A percentile compares a stretch with the other conserved stretches of the same genome.
Conservation (phyloP, 2,113 vertebrate species). For the Phylloscopus whistleri region DNA sequence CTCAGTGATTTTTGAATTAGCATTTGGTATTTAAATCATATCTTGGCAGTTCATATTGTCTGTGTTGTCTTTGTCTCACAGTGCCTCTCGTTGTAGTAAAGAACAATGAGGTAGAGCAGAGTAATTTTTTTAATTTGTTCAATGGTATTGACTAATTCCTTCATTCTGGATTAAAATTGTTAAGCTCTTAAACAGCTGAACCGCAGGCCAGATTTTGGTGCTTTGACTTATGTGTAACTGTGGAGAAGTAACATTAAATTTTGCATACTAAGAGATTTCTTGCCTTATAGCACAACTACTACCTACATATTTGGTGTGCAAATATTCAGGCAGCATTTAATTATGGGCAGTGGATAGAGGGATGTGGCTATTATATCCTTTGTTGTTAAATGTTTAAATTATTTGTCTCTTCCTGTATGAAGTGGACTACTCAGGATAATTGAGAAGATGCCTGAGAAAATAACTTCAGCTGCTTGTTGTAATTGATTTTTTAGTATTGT, state of each 20-base stretch:
- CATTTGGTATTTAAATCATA: conserved; percentile 9
- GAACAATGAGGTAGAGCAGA: not conserved
- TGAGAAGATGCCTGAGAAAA: not conserved
- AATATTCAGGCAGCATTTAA: not conserved
- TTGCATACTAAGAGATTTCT: not conserved
- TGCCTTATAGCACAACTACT: not conserved
- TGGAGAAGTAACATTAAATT: not conserved
- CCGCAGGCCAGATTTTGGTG: not conserved
- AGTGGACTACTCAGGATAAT: not conserved
- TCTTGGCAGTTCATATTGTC: not conserved
- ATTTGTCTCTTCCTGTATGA: not conserved
- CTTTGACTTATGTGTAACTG: not conserved
- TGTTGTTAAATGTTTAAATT: not conserved
- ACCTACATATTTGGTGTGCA: not conserved
- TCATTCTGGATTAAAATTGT: not conserved
- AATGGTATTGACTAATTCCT: not conserved
- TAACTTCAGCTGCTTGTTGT: not conserved
- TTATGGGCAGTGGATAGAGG: not conserved
- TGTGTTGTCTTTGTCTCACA: conserved; percentile 4
- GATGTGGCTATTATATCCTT: not conserved
- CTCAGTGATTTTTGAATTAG: not conserved
- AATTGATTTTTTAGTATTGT: not conserved
- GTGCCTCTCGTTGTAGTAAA: not conserved
- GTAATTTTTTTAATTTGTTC: not conserved
- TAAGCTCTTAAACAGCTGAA: not conserved